Conservation (phyloP, 1,140 invertebrate species). For the Sinella curviseta region DNA sequence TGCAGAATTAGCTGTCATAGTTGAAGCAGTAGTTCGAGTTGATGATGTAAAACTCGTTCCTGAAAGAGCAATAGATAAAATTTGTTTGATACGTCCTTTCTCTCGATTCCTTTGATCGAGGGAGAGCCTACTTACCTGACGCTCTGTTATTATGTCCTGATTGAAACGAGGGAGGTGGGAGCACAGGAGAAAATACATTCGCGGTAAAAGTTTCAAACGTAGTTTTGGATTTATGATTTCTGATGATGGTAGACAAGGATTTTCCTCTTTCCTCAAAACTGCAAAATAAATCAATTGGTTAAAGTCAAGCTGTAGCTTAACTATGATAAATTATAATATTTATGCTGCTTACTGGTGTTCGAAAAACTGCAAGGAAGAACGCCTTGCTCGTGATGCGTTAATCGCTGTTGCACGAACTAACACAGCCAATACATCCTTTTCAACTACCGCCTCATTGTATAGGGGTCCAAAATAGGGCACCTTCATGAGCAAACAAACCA, state of each 20-base stretch:
- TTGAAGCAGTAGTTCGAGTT: constrained; percentile 20
- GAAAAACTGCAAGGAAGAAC: constrained; percentile 82
- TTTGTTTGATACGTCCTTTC: not conserved
- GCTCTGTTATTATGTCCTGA: constrained; percentile 52
- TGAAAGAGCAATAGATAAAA: not conserved
- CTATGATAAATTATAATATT: constrained; percentile 20
- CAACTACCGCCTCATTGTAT: constrained; percentile 90
- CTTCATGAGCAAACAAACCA: constrained; percentile 53
- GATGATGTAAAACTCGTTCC: constrained; percentile 43
- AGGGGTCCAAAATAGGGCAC: constrained; percentile 94
- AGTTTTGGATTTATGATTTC: constrained; percentile 80
- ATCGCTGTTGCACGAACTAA: constrained; percentile 88
- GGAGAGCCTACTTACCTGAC: constrained; percentile 50
- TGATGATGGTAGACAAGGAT: constrained; percentile 82
- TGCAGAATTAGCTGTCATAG: constrained; percentile 15
- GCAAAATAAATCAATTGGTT: constrained; percentile 49
- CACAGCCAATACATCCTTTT: constrained; percentile 77
- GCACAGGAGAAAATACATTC: constrained; percentile 77
- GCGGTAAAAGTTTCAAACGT: constrained; percentile 91
- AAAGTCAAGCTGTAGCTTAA: constrained; percentile 34
- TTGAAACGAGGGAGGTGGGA: constrained; percentile 59
- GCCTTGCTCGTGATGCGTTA: constrained; percentile 86
- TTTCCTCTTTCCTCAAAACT: constrained; percentile 89
- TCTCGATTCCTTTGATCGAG: not conserved
- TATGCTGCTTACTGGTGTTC: constrained; percentile 79